Conservation (phyloP, 2,888 invertebrate species). For the Poecilobothrus nobilitatus region DNA sequence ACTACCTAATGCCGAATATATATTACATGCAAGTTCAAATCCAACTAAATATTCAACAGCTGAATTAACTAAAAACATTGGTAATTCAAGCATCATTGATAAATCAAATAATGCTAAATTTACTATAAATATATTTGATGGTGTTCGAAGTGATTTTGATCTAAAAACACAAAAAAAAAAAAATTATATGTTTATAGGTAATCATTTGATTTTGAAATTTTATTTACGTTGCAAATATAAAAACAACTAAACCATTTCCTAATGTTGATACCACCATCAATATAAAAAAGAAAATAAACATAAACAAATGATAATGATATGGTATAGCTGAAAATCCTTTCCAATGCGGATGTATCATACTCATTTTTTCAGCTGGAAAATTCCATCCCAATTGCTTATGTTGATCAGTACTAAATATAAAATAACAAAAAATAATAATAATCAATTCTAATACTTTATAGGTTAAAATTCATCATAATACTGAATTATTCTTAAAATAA, state of each 20-base stretch:
- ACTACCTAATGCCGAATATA: slow-evolving; percentile 55
- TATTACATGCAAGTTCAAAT: slow-evolving; percentile 57
- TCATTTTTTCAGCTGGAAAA: slow-evolving; percentile 56
- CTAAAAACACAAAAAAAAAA: slow-evolving; percentile 44
- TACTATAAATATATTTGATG: slow-evolving; percentile 62
- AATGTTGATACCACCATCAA: slow-evolving; percentile 53
- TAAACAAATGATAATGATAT: slow-evolving; percentile 56
- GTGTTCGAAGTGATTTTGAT: slow-evolving; percentile 58
- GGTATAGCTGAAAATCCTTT: slow-evolving; percentile 56
- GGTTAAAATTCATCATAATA: no score
- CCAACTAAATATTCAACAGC: slow-evolving; percentile 53
- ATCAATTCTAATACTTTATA: no score
- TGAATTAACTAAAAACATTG: slow-evolving; percentile 55
- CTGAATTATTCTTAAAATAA: no score
- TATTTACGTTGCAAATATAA: slow-evolving; percentile 64
- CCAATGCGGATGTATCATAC: slow-evolving; percentile 63
- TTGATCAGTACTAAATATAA: not conserved
- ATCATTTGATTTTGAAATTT: not conserved
- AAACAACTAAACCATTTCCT: slow-evolving; percentile 63
- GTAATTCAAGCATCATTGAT: slow-evolving; percentile 62
- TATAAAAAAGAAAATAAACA: slow-evolving; percentile 56
- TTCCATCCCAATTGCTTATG: slow-evolving; percentile 54
- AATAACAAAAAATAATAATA: no score
- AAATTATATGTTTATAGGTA: no score
- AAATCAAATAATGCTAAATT: slow-evolving; percentile 63